These are phyloP conservation scores for Motacilla alba DNA, from an alignment of 2,113 vertebrate species.

Conservation along the genomic window DNA sequence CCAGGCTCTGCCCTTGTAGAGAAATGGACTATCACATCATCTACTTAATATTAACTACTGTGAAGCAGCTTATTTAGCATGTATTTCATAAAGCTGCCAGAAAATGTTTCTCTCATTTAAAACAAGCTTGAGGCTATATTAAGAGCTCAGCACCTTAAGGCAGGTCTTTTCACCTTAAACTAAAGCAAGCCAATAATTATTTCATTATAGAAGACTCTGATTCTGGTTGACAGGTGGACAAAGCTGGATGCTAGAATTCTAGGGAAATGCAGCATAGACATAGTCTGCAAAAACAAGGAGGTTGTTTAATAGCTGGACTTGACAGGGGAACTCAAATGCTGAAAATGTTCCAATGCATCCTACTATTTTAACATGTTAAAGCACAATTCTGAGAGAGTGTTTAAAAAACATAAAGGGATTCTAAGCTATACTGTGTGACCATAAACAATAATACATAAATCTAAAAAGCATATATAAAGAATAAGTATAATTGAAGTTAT, in stretches of 20 bases:
- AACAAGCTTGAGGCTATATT: background rate
- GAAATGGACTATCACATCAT: background rate
- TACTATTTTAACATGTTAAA: background rate
- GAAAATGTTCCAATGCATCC: background rate
- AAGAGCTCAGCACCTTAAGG: background rate
- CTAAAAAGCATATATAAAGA: background rate
- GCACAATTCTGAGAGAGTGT: background rate
- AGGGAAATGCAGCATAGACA: background rate
- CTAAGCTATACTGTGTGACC: background rate
- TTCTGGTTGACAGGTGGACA: background rate
- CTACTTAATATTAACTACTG: background rate
- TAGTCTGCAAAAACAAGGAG: background rate
- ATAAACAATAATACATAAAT: background rate
- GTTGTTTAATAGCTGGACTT: background rate
- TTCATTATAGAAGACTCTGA: background rate
- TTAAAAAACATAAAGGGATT: background rate
- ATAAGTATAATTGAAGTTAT: background rate
- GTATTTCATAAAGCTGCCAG: background rate
- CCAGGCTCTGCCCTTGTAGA: background rate
- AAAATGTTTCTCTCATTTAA: background rate
- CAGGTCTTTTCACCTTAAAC: background rate
- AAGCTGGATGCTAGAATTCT: background rate
- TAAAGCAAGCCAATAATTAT: background rate
- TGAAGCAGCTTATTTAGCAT: background rate
- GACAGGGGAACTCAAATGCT: background rate